phyloP scores from a whole-genome alignment of 2,888 invertebrate genomes.

The Antheraea yamamai region DNA sequence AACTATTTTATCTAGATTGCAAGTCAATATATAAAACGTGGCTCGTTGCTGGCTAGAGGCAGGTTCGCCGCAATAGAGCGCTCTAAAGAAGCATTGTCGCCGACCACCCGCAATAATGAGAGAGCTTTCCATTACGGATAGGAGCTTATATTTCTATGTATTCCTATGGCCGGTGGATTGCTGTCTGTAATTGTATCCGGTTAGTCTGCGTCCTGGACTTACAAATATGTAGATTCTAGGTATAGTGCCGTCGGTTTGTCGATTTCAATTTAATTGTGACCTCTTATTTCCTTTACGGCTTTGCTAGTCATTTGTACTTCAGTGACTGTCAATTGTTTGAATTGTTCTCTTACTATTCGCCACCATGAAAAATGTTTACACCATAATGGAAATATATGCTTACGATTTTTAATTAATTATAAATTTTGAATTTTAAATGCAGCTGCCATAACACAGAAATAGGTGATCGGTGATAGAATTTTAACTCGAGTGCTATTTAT shows the following conservation, averaged over 20 bases:
- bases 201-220: constrained; percentile 42
- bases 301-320: constrained; percentile 16
- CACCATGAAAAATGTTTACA: constrained; percentile 59
- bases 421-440: too few species aligned
- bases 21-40: constrained; percentile 49
- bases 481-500: neutral
- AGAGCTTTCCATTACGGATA: constrained; percentile 65
- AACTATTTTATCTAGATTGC: constrained; percentile 42
- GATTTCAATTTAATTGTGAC: constrained; percentile 19
- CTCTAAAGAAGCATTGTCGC: constrained; percentile 50
- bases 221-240: constrained; percentile 44
- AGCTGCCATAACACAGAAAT: neutral
- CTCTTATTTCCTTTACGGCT: neutral
- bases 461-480: neutral
- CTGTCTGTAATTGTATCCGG: constrained; percentile 78
- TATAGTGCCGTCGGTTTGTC: constrained; percentile 18
- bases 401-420: too few species aligned
- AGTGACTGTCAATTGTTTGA: constrained; percentile 32
- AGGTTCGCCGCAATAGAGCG: constrained; percentile 30
- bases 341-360: constrained; percentile 48
- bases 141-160: constrained; percentile 64
- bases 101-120: constrained; percentile 65
- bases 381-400: constrained; percentile 48
- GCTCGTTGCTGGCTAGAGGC: constrained; percentile 27
- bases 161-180: constrained; percentile 59